Percentiles rank a stretch among this genome's conserved stretches.
These are phyloP conservation scores for Schizopygopsis malacanthus DNA, from an alignment of 2,797 vertebrate species.

Conservation along the genomic window DNA sequence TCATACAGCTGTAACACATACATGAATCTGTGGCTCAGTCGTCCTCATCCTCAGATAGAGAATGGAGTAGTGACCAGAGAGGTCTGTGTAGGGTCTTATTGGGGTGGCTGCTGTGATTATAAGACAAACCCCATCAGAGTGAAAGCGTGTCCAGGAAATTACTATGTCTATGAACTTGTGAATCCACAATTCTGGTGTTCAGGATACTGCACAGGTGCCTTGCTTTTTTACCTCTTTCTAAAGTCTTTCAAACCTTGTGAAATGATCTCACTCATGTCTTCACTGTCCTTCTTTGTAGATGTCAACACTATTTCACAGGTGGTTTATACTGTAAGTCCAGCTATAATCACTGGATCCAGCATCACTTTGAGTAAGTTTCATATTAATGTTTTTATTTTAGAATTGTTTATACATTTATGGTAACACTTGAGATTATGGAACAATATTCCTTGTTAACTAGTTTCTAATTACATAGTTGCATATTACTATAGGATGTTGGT, in stretches of 20 bases:
- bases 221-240: background rate
- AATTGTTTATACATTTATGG: too few relatives aligned
- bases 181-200: fast-evolving
- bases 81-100: background rate
- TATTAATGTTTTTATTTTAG: too few relatives aligned
- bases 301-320: background rate
- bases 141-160: background rate
- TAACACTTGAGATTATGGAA: too few relatives aligned
- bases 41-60: slow-evolving; percentile 27
- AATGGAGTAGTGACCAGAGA: slow-evolving; percentile 24
- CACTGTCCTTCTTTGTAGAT: background rate
- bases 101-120: background rate
- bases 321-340: background rate
- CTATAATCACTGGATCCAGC: background rate
- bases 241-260: background rate
- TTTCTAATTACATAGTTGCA: too few relatives aligned
- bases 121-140: background rate
- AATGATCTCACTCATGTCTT: background rate
- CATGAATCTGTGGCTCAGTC: fast-evolving
- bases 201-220: slow-evolving; percentile 14
- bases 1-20: background rate
- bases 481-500: too few relatives aligned
- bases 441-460: too few relatives aligned
- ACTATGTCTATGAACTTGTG: slow-evolving; percentile 26
- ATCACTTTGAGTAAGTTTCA: background rate